Base-by-base conservation (phyloP, 2,113 vertebrate genomes). In the Misgurnus anguillicaudatus region DNA sequence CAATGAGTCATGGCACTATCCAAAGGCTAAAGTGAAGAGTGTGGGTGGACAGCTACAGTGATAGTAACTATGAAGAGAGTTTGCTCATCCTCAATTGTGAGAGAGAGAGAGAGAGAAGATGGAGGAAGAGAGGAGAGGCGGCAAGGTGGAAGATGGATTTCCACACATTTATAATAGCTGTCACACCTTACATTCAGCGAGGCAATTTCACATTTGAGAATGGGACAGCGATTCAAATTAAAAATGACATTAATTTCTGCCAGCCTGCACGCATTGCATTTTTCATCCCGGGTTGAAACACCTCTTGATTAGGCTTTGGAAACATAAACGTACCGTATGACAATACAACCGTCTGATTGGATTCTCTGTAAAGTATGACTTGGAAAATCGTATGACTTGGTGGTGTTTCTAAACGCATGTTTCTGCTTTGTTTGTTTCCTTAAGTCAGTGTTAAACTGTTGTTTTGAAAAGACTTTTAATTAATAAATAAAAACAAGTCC, bases 231-330 rank as follows among this genome's bases (percentile, higher is more conserved):
- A 72, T 82, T 87, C 84, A 87, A 84, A 87, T 89, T 87, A 86
- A 87, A 87, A 87, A 87, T 87, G 85, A 87, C 86, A 89, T 86
- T 88, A 85, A 89, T 87, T 86, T 89, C 83, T 87, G 85, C 83
- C 83, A 87, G 87, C 80, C 84, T 71, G 81, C 80, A 72, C 80
- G 69, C 73, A 66, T 80, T 78, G 85, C 83, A 84, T 87, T 84
- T 85, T 85, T 85, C 85, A 84, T 83, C 81, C 77, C 57, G 68
- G 24, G 75, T 72, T 80, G 58, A 78, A 84, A 84, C 80, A 79
- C 75, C 78, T 72, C 76, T 81, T 65, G 79, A 84, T 79, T 82
- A 79, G 76, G 75, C 69, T 66, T 38, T 24, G 67, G 57, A 53
- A 78, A 64, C 61, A 79, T 69, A 79, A 82, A 57, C 39, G 72